Base-by-base conservation (phyloP, 2,888 invertebrate species). In the Noctua fimbriata region DNA sequence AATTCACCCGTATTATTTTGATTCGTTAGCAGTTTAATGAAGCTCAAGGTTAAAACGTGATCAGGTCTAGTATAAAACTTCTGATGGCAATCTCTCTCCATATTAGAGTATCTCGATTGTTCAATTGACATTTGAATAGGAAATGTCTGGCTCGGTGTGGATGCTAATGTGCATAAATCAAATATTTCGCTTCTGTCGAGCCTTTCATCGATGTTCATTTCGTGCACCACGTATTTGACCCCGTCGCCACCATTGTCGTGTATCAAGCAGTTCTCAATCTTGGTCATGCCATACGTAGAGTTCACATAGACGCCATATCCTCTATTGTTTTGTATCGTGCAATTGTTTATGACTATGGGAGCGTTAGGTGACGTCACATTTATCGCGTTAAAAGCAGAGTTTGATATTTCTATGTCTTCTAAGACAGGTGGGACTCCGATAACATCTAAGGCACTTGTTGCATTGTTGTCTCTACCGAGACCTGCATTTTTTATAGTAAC, bases 301-400 rank as follows among this genome's bases (percentile, higher is more conserved):
- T 99, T 99, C 67, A 99, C 97, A 95, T 98, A 99, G 74, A 99
- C 97, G 47, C 99, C 99, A 92, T 98, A 98, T 80, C 99, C 99
- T 97, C 97, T 97, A 96, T 99, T 99, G 93, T 98, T 98, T 89
- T 98, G 97, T 81, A 99, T 97, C 6, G 98, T 98, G 81, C 98
- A 98, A 93, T 99, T 98, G 87, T 98, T 98, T 86, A 99, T 97
- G 71, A 97, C 95, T 89, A 99, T 97, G 16, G 99, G 98, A 44
- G 98, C 98, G 90, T 98, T 97, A 2, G 99, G 98, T 86, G 98
- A 97, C 4, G 99, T 99, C 88, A 99, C 97, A 93, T 99, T 99
- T 86, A 99, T 98, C 18, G 99, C 99, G 92, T 99, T 99, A 93
- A 98, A 99, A 2, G 99, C 99, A 18, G 99, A 99, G 93, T 98